A percentile compares a stretch with the other conserved stretches of the same genome.
Evolutionary conservation across 2,797 vertebrate genomes (phyloP).

Genomic region (Nothura maculosa): DNA sequence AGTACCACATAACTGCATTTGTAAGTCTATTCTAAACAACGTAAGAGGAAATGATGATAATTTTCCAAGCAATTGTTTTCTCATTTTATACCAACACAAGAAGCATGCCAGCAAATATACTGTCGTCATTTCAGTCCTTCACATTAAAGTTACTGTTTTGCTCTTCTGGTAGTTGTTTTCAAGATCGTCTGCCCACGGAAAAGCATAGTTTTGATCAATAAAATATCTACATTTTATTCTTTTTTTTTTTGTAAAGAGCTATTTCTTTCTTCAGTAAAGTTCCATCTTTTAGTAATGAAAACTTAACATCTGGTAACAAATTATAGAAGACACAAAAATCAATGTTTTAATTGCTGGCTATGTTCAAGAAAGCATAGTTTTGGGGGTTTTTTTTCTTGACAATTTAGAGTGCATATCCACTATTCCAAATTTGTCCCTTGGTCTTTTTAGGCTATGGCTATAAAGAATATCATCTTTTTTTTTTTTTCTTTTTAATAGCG

Average conservation of each 20-base stretch:
- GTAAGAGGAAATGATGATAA: slow-evolving; percentile 9
- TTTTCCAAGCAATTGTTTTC: slow-evolving; percentile 27
- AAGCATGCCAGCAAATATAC: not conserved
- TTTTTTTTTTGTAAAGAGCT: not conserved
- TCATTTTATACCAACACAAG: not conserved
- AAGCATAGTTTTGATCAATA: not conserved
- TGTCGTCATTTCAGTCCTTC: not conserved
- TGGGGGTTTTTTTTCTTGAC: not conserved
- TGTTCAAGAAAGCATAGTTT: not conserved
- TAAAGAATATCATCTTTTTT: not conserved
- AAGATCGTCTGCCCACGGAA: not conserved
- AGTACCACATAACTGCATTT: slow-evolving; percentile 5
- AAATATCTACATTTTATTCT: not conserved
- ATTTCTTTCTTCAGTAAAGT: not conserved
- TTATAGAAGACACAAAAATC: not conserved
- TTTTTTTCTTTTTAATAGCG: slow-evolving; percentile 4
- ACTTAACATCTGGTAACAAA: not conserved
- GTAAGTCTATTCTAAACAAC: not conserved
- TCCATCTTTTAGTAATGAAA: not conserved
- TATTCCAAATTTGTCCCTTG: not conserved
- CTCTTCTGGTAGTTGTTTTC: not conserved
- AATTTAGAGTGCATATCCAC: not conserved
- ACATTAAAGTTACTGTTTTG: not conserved
- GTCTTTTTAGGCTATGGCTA: not conserved
- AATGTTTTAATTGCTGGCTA: not conserved